Evolutionary conservation across 2,113 vertebrate species (phyloP).

Genomic region (Tetraodon nigroviridis): DNA sequence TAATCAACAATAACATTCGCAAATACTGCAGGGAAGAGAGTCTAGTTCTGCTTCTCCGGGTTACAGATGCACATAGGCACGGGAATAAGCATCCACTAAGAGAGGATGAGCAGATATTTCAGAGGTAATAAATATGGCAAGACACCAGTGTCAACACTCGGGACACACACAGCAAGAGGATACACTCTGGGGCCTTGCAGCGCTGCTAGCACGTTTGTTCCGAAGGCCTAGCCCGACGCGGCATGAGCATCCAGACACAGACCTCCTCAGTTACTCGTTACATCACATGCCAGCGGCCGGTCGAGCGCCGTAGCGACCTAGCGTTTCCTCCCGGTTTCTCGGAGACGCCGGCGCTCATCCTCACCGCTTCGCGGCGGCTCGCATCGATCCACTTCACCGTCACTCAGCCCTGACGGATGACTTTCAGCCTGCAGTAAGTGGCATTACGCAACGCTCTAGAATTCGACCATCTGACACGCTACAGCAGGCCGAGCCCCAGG

Average conservation of each 20-base stretch:
- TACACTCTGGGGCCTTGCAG: constrained; percentile 38
- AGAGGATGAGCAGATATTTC: background rate
- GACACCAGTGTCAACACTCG: constrained; percentile 18
- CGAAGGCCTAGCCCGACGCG: constrained; percentile 36
- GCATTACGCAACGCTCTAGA: constrained; percentile 64
- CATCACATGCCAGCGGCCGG: constrained; percentile 60
- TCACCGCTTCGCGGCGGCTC: constrained; percentile 52
- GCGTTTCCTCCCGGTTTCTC: constrained; percentile 64
- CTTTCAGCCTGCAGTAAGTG: constrained; percentile 57
- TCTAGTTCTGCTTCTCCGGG: no score
- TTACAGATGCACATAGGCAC: no score
- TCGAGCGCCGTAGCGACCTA: constrained; percentile 47
- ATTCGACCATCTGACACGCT: constrained; percentile 47
- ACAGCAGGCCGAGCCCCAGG: constrained; percentile 36
- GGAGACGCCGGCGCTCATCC: constrained; percentile 43
- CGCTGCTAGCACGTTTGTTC: constrained; percentile 40
- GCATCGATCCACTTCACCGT: constrained; percentile 68
- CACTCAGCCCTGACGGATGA: constrained; percentile 63
- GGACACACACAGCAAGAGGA: constrained; percentile 25
- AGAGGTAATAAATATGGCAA: constrained; percentile 16
- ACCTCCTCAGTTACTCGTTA: constrained; percentile 53
- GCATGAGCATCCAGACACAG: constrained; percentile 30
- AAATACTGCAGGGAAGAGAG: no score
- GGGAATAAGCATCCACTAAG: background rate
- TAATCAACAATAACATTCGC: background rate